Conservation (phyloP, 2,797 vertebrate genomes). For the Poeciliopsis gracilis region DNA sequence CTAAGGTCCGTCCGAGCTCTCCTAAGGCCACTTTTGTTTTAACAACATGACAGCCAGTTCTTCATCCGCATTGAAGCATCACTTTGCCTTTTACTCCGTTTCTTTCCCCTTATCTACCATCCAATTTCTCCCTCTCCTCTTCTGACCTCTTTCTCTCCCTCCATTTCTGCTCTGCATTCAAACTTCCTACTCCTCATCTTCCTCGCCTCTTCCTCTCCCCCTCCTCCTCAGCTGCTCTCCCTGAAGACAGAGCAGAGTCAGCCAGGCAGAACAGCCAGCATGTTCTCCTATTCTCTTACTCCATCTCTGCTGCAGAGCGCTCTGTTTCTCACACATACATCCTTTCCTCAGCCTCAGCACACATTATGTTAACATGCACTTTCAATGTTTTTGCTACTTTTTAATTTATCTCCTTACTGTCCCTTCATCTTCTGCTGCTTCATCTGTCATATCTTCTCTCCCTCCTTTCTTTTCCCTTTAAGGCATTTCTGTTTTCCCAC, state of each 20-base stretch:
- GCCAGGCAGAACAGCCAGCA: slow-evolving; percentile 77
- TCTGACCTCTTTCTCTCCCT: slow-evolving; percentile 28
- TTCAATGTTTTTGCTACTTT: slow-evolving; percentile 16
- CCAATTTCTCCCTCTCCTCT: slow-evolving; percentile 28
- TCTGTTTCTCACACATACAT: slow-evolving; percentile 12
- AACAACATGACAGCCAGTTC: slow-evolving; percentile 58
- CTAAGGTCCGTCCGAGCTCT: slow-evolving; percentile 46
- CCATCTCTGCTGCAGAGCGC: slow-evolving; percentile 47
- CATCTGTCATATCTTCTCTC: slow-evolving; percentile 11
- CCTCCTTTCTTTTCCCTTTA: slow-evolving; percentile 25
- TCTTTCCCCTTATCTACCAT: slow-evolving; percentile 21
- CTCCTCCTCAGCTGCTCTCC: slow-evolving; percentile 75
- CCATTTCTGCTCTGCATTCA: slow-evolving; percentile 50
- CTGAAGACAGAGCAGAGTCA: slow-evolving; percentile 75
- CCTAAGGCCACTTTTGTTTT: slow-evolving; percentile 58
- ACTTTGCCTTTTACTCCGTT: slow-evolving; percentile 22
- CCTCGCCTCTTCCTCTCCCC: slow-evolving; percentile 39
- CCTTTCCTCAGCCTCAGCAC: slow-evolving; percentile 1
- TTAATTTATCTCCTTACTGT: slow-evolving; percentile 21
- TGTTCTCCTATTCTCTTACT: slow-evolving; percentile 63
- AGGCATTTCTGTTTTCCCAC: slow-evolving; percentile 33
- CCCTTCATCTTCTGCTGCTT: neutral
- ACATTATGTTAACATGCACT: neutral
- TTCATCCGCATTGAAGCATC: slow-evolving; percentile 42
- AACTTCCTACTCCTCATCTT: slow-evolving; percentile 28